These are phyloP conservation scores for Parthenolecanium corni DNA, from an alignment of 2,888 invertebrate species.

Conservation along the genomic window DNA sequence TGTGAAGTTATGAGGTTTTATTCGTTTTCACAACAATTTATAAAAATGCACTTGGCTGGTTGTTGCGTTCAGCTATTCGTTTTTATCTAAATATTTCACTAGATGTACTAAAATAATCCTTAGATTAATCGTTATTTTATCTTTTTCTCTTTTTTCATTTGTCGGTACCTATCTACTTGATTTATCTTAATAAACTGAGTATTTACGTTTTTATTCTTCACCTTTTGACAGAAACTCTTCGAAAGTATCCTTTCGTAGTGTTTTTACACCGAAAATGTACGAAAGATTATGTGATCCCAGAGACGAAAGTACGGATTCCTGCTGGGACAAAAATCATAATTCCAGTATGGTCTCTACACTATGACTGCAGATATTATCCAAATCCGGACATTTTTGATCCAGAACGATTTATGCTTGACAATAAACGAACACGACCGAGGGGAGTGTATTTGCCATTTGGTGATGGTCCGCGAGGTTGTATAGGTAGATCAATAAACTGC, in stretches of 20 bases:
- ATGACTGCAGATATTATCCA: conserved; percentile 48
- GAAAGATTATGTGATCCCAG: conserved; percentile 35
- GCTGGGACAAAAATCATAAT: conserved; percentile 42
- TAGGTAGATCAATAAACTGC: too few species aligned
- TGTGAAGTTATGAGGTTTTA: too few species aligned
- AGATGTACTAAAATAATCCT: too few species aligned
- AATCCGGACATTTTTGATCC: conserved; percentile 52
- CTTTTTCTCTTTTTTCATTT: too few species aligned
- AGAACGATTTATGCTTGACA: conserved; percentile 47
- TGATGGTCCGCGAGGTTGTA: conserved; percentile 47
- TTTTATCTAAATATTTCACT: too few species aligned
- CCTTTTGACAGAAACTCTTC: conserved; percentile 29
- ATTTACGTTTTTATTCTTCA: too few species aligned
- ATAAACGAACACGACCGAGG: conserved; percentile 44
- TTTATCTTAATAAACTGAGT: too few species aligned
- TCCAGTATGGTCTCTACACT: conserved; percentile 48
- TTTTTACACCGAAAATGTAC: conserved; percentile 38
- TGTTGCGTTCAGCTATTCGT: too few species aligned
- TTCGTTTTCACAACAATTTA: too few species aligned
- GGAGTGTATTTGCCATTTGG: conserved; percentile 48
- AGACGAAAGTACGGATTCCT: conserved; percentile 30
- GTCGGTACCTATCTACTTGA: too few species aligned
- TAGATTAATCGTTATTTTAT: too few species aligned
- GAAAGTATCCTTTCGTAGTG: conserved; percentile 32
- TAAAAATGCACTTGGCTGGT: too few species aligned